These are phyloP conservation scores for Panurus biarmicus DNA, from an alignment of 2,113 vertebrate genomes.

Conservation along the genomic window DNA sequence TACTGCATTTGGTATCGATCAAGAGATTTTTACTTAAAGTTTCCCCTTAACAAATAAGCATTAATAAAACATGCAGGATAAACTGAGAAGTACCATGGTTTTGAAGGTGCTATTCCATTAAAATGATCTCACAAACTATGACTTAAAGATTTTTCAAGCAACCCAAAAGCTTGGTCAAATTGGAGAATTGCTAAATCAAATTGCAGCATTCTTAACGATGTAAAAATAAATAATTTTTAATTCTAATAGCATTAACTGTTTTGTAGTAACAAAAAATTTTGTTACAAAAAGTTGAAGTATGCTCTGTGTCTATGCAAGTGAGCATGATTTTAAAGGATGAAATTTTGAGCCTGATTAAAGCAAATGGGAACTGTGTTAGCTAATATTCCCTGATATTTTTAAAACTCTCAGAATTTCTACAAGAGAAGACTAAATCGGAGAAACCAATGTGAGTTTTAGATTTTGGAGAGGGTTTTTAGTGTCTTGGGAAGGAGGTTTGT, in stretches of 20 bases:
- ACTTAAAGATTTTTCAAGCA: background rate
- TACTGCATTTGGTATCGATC: background rate
- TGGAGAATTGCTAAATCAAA: background rate
- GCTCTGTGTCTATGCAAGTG: background rate
- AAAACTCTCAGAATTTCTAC: background rate
- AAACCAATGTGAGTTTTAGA: background rate
- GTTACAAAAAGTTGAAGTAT: background rate
- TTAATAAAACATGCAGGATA: background rate
- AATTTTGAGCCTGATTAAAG: background rate
- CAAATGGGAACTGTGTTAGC: background rate
- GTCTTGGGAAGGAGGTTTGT: background rate
- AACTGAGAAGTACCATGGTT: background rate
- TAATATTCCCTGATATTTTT: background rate
- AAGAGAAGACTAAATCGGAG: background rate
- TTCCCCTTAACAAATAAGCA: background rate
- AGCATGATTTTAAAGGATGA: background rate
- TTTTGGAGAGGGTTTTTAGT: background rate
- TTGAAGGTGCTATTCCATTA: background rate
- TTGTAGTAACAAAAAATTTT: background rate
- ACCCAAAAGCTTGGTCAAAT: background rate
- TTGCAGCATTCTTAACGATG: background rate
- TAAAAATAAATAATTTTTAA: background rate
- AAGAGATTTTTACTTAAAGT: background rate
- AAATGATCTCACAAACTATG: background rate
- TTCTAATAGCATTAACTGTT: background rate